These are phyloP conservation scores for Pachydiplax longipennis DNA, from an alignment of 2,888 invertebrate genomes.

Conservation along the genomic window DNA sequence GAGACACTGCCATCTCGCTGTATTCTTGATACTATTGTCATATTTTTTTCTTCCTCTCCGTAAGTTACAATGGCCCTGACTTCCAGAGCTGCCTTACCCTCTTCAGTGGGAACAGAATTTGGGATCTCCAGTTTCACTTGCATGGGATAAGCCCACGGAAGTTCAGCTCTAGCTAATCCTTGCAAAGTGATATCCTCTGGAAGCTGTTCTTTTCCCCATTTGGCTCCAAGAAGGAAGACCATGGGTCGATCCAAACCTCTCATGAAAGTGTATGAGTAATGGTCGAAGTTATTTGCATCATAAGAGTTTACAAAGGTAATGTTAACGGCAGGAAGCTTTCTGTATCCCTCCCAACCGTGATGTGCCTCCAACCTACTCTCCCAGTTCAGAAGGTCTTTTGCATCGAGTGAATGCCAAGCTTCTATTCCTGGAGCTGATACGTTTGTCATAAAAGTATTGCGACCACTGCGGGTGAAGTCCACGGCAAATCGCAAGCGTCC, in stretches of 20 bases:
- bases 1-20: not conserved
- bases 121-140: not conserved
- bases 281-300: not conserved
- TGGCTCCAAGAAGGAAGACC: not conserved
- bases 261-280: not conserved
- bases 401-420: not conserved
- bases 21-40: not conserved
- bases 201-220: constrained; percentile 18
- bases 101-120: not conserved
- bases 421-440: constrained; percentile 3
- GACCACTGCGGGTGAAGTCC: constrained; percentile 3
- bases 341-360: not conserved
- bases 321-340: not conserved
- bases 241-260: not conserved
- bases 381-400: constrained; percentile 4
- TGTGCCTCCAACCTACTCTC: constrained; percentile 13
- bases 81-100: not conserved
- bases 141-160: not conserved
- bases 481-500: constrained; percentile 3
- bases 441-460: not conserved
- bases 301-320: not conserved
- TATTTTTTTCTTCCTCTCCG: not conserved
- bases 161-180: not conserved
- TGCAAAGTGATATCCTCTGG: not conserved
- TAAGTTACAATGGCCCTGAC: not conserved